Percentiles rank a stretch among this genome's conserved stretches.
phyloP scores from a whole-genome alignment of 2,888 invertebrate species.

The Eulithis prunata region DNA sequence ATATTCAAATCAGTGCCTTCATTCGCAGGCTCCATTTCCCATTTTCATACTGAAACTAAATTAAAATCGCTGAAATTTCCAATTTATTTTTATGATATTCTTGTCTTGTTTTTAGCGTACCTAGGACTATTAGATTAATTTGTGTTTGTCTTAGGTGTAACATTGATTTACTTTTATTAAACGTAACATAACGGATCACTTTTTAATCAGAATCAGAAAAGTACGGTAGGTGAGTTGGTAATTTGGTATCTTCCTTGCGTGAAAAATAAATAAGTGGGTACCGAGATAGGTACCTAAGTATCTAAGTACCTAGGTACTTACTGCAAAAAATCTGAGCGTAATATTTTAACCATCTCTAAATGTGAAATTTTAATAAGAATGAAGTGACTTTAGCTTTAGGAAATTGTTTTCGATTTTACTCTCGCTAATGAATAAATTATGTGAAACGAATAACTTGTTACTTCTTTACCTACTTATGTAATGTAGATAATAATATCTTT shows the following conservation, averaged over 20 bases:
- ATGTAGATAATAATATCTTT: too few species aligned
- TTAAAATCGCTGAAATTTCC: background rate
- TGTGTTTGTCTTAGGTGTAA: slow-evolving; percentile 27
- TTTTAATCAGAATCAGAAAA: slow-evolving; percentile 3
- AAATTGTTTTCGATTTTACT: slow-evolving; percentile 62
- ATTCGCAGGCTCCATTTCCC: background rate
- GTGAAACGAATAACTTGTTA: background rate
- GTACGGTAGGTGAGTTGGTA: background rate
- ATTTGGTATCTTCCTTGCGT: too few species aligned
- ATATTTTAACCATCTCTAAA: slow-evolving; percentile 25
- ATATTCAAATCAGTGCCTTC: too few species aligned
- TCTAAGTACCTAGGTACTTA: too few species aligned
- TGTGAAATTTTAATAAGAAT: slow-evolving; percentile 69
- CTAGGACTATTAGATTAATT: slow-evolving; percentile 31
- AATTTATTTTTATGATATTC: slow-evolving; percentile 48
- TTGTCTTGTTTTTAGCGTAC: slow-evolving; percentile 47
- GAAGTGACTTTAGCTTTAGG: slow-evolving; percentile 71
- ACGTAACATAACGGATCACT: slow-evolving; percentile 4
- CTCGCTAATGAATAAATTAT: slow-evolving; percentile 62
- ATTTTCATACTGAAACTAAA: slow-evolving; percentile 7
- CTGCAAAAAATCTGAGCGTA: background rate
- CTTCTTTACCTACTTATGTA: too few species aligned
- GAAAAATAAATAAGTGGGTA: too few species aligned
- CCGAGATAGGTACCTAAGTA: too few species aligned
- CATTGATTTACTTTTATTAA: slow-evolving; percentile 6